Evolutionary conservation across 2,888 invertebrate genomes (phyloP).

Genomic region (Tortricodes alternella): DNA sequence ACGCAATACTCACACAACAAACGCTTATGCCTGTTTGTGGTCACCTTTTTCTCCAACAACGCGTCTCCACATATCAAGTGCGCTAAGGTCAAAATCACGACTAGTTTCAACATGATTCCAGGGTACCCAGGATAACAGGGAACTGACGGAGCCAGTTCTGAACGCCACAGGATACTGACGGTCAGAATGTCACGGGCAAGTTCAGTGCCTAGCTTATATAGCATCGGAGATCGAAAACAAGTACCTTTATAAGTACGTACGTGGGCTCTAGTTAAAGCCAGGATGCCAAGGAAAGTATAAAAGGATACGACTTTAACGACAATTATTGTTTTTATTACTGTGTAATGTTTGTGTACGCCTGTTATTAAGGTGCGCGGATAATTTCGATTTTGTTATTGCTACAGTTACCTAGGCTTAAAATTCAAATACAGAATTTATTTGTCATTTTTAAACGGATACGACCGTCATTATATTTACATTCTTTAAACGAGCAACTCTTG

Average conservation of each 20-base stretch:
- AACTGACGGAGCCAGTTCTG: too few relatives aligned
- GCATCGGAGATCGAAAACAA: slow-evolving; percentile 62
- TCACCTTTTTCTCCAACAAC: slow-evolving; percentile 7
- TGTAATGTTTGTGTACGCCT: slow-evolving; percentile 8
- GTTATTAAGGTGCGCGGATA: slow-evolving; percentile 2
- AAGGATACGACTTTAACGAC: slow-evolving; percentile 61
- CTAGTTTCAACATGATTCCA: slow-evolving; percentile 53
- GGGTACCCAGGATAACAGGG: slow-evolving; percentile 46
- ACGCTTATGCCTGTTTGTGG: slow-evolving; percentile 51
- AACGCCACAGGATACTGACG: slow-evolving; percentile 25
- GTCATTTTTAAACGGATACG: too few relatives aligned
- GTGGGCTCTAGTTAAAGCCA: slow-evolving; percentile 74
- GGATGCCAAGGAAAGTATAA: slow-evolving; percentile 67
- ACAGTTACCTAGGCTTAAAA: background rate
- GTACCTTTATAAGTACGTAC: slow-evolving; percentile 54
- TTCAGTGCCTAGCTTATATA: slow-evolving; percentile 75
- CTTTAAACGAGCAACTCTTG: too few relatives aligned
- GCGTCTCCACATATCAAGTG: slow-evolving; percentile 35
- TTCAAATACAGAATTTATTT: too few relatives aligned
- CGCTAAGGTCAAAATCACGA: slow-evolving; percentile 44
- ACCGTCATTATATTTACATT: too few relatives aligned
- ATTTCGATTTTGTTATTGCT: slow-evolving; percentile 8
- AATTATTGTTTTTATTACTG: slow-evolving; percentile 14
- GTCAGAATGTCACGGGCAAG: slow-evolving; percentile 72
- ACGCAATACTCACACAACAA: slow-evolving; percentile 60